phyloP scores from a whole-genome alignment of 2,797 vertebrate species.

The Megaceryle alcyon region DNA sequence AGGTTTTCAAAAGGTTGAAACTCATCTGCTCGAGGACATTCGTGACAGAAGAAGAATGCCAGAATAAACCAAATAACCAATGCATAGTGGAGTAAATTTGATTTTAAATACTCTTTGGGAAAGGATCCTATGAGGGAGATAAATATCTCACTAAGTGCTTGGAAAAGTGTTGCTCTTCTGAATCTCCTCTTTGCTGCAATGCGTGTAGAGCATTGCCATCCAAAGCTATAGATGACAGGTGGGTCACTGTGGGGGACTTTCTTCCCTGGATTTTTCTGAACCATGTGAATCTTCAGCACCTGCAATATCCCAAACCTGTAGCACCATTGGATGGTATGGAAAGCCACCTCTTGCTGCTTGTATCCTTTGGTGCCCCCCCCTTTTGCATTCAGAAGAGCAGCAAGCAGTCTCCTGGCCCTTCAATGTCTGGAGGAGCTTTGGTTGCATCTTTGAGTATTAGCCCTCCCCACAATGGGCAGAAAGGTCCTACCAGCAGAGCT shows the following conservation, averaged over 20 bases:
- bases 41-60: background rate
- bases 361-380: background rate
- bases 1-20: slow-evolving; percentile 51
- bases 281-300: background rate
- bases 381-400: background rate
- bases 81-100: slow-evolving; percentile 28
- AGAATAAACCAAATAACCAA: slow-evolving; percentile 45
- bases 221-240: background rate
- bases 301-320: fast-evolving
- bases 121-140: background rate
- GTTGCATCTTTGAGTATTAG: background rate
- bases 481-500: background rate
- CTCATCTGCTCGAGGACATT: background rate
- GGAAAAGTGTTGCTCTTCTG: background rate
- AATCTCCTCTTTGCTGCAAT: background rate
- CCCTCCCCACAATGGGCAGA: background rate
- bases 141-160: background rate
- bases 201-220: background rate
- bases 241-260: background rate
- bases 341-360: background rate
- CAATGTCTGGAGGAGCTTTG: background rate
- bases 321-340: background rate
- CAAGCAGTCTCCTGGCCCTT: background rate
- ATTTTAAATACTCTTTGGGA: slow-evolving; percentile 18
- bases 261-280: background rate